Percentiles rank a stretch among this genome's conserved stretches.
phyloP scores from a whole-genome alignment of 2,797 vertebrate genomes.

The Atherinosoma microstoma region DNA sequence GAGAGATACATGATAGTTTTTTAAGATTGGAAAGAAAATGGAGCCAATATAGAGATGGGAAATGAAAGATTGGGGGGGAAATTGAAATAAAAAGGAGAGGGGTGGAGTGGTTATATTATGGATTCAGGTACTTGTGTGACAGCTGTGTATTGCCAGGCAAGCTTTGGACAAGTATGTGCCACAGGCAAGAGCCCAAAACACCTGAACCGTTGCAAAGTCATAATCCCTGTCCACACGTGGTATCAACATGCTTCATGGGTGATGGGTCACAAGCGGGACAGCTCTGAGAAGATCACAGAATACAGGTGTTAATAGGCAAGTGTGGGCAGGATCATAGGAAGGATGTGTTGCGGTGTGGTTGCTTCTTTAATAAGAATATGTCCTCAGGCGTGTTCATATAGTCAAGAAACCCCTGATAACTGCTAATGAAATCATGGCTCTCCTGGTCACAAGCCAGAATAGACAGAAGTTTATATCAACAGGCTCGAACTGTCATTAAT shows the following conservation, averaged over 20 bases:
- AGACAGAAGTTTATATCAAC: conserved; percentile 3
- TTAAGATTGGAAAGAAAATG: conserved; percentile 41
- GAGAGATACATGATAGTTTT: conserved; percentile 59
- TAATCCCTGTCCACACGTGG: background rate
- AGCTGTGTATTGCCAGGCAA: conserved; percentile 21
- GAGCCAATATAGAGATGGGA: conserved; percentile 45
- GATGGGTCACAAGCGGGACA: background rate
- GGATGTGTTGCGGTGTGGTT: background rate
- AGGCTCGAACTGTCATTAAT: background rate
- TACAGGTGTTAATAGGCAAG: background rate
- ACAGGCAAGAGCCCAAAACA: conserved; percentile 23
- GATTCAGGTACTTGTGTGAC: conserved; percentile 16
- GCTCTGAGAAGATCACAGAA: background rate
- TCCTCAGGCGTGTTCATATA: background rate
- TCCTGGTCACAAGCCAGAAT: conserved; percentile 8
- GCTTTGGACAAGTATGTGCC: conserved; percentile 27
- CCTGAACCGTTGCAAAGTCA: background rate
- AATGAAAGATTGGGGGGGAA: conserved; percentile 66
- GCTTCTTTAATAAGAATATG: background rate
- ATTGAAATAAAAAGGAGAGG: conserved; percentile 58
- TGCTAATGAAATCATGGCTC: background rate
- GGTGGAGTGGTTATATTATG: conserved; percentile 30
- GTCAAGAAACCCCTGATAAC: background rate
- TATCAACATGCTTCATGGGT: background rate
- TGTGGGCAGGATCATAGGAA: background rate